Evolutionary conservation across 2,888 invertebrate genomes (phyloP), one percentile per base, ranked within the genome.

Genomic region (Agriopis leucophaearia): DNA sequence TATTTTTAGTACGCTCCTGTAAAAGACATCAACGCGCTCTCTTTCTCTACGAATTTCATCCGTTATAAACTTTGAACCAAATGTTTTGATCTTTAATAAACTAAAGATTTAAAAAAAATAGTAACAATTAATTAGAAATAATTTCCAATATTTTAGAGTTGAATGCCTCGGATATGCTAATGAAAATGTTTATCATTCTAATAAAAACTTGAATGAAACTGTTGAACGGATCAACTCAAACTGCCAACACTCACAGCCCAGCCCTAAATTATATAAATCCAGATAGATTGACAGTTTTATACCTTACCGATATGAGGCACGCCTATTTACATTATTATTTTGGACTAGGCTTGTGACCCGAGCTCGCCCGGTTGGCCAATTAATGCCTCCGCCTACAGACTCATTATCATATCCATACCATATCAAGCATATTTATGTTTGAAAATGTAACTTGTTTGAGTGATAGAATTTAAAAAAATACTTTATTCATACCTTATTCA

Each of bases 241-340:
- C 64, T 64, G 64, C 69, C 35, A 64, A 55, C 54, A 45, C 42
- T 56, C 51, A 55, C 9, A 13, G 9, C 16, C 38, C 58, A 57
- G 58, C 61, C 48, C 65, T 71, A 75, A 73, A 72, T 72, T 61
- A 75, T 67, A 64, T 52, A 64, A 72, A 70, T 62, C 52, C 58
- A 62, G 72, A 70, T 72, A 62, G 72, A 75, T 70, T 74, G 75
- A 72, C 75, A 74, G 72, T 69, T 75, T 75, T 75, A 75, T 73
- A 52, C 10, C n/a, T 27, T 54, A 36, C 16, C 58, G 54, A 63
- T 67, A 55, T 56, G 64, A 63, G 73, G 65, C 75, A 73, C 75
- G 75, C 75, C 75, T 70, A 71, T 66, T 64, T 74, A 70, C 71
- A 71, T 74, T 72, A 72, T 69, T 69, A 72, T 72, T 68, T 71